Conservation (phyloP, 2,797 vertebrate genomes). For the Mormyrus proboscirostris region DNA sequence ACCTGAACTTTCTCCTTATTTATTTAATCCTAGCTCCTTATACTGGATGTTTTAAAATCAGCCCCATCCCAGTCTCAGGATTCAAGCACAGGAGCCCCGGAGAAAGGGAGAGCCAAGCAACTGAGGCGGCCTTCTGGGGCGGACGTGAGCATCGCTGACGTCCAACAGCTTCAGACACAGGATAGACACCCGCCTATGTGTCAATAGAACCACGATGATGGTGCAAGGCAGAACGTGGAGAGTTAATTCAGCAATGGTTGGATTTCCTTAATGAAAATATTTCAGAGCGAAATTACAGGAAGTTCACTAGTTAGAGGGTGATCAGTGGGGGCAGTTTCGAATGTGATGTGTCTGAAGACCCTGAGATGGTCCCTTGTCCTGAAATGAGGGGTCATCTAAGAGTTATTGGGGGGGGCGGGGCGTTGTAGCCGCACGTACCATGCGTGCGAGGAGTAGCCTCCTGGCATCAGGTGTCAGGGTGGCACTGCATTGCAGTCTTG, state of each 20-base stretch:
- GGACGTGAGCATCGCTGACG: neutral
- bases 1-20: conserved; percentile 46
- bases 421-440: neutral
- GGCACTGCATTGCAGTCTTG: neutral
- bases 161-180: neutral
- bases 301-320: neutral
- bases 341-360: neutral
- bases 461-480: neutral
- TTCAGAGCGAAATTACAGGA: neutral
- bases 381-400: neutral
- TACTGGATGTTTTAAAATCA: neutral
- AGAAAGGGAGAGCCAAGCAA: neutral
- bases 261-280: neutral
- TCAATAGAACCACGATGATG: neutral
- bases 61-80: neutral
- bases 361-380: neutral
- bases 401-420: neutral
- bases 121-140: neutral
- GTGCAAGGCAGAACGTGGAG: neutral
- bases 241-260: neutral
- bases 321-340: neutral
- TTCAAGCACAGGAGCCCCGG: neutral
- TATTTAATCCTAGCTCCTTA: neutral
- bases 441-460: neutral
- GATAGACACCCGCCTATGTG: neutral